Evolutionary conservation across 1,140 invertebrate genomes (phyloP), one percentile per base, ranked within the genome.

Genomic region (Cyphomyrmex costatus): DNA sequence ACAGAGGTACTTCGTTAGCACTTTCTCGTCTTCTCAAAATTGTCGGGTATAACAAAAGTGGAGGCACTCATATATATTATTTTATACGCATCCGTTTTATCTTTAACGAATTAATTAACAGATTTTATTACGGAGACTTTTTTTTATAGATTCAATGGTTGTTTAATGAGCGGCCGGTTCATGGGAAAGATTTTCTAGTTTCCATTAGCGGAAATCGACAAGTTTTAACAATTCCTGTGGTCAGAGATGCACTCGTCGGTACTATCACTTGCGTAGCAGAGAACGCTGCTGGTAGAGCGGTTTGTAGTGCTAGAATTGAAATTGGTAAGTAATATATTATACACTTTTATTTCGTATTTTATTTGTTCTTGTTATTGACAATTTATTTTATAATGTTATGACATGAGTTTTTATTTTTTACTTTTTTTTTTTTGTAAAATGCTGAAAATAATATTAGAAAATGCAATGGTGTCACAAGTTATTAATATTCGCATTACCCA

Each of bases 191-290:
- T 87, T 97, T 98, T 91, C 93, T 97, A 19, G 95, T 97, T 19
- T 97, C 96, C 2, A 97, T 96, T 33, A 97, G 97, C 86, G 97
- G 97, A 0, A 96, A 97, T 91, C 95, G 96, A 24, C 96, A 98
- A 92, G 96, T 97, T 24, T 92, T 98, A 51, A 96, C 96, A 80
- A 96, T 98, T 77, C 96, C 96, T 49, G 94, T 96, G 88, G 92
- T 95, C 10, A 94, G 93, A 61, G 95, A 96, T 91, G 95, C 96
- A 89, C 95, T 96, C 65, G 94, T 95, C 51, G 98, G 98, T 56
- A 96, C 96, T 79, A 96, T 98, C 77, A 96, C 97, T 46, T 97
- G 97, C 88, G 95, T 97, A 24, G 97, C 97, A 6, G 97, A 98
- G 94, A 98, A 98, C 91, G 95, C 96, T 87, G 96, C 95, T 46